phyloP scores from a whole-genome alignment of 2,797 vertebrate genomes.

The Caiman crocodilus region DNA sequence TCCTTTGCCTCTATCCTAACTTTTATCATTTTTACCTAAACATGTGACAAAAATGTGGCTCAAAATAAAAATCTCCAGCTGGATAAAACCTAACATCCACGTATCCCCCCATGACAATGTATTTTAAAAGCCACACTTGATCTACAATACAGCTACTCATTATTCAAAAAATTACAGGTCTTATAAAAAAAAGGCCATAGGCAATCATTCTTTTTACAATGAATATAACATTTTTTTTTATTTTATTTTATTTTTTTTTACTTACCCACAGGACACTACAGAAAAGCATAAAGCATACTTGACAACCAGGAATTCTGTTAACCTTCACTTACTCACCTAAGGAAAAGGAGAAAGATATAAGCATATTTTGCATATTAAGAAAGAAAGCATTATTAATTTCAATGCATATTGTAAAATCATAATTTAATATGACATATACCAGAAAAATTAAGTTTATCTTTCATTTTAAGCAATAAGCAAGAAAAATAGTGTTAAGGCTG shows the following conservation, averaged over 20 bases:
- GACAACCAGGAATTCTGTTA: constrained; percentile 70
- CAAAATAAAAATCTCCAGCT: background rate
- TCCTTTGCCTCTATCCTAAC: background rate
- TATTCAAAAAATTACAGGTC: background rate
- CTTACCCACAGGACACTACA: constrained; percentile 78
- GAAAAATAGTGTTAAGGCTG: rapidly evolving
- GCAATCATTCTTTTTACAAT: background rate
- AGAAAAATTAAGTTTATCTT: background rate
- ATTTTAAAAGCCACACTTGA: background rate
- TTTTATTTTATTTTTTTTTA: too few species aligned
- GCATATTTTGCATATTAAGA: background rate
- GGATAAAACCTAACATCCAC: rapidly evolving
- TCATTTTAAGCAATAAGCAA: background rate
- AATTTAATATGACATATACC: rapidly evolving
- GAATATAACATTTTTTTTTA: too few species aligned
- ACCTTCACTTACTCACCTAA: constrained; percentile 84
- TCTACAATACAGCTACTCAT: background rate
- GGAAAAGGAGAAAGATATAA: background rate
- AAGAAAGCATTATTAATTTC: rapidly evolving
- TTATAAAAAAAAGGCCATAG: rapidly evolving
- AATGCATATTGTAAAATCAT: rapidly evolving
- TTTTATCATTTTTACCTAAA: too few species aligned
- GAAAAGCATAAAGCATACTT: constrained; percentile 60
- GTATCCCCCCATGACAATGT: background rate
- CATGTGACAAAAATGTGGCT: too few species aligned